Evolutionary conservation across 2,888 invertebrate genomes (phyloP), one percentile per base, ranked within the genome.

Genomic region (Eupithecia inturbata): DNA sequence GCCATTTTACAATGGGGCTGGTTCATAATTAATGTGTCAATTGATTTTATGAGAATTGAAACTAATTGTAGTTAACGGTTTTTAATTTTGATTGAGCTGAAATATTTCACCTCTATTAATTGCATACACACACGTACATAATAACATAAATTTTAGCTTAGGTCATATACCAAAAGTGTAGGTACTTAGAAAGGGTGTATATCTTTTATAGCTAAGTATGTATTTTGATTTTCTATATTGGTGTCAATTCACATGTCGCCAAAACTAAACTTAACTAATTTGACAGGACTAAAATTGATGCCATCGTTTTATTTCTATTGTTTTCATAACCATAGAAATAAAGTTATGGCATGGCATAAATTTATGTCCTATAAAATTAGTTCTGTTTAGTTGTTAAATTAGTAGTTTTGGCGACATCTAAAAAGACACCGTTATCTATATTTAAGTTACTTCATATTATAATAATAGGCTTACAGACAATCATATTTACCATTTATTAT

Each of bases 1-100:
- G 63, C 70, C 36, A 70, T 60, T 72, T 72, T 75, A 75, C 67
- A 63, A 67, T 69, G 63, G 41, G 66, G 68, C 39, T 45, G 67
- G 62, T 16, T 69, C 9, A 19, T 71, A 68, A 72, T 75, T 72
- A 57, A 67, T 72, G 41, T n/a, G 53, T 33, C 49, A 68, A 67
- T 69, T 69, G 39, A 45, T 36, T 68, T 22, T 41, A 68, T 19
- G 62, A 62, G 19, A 62, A 62, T 31, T 41, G 36, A 41, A 66
- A 39, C 12, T 33, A 31, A 31, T 62, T 53, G 45, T 45, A 45
- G 28, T 28, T 60, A 16, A 60, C 1, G 28, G 3, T 26, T 62
- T 62, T 31, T 28, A 19, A 31, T 62, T 31, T 62, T 31, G 19
- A 26, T 57, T 26, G 57, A 26, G 26, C n/a, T 14, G 26, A 57